phyloP scores from a whole-genome alignment of 2,888 invertebrate species.

The Melanchra persicariae region DNA sequence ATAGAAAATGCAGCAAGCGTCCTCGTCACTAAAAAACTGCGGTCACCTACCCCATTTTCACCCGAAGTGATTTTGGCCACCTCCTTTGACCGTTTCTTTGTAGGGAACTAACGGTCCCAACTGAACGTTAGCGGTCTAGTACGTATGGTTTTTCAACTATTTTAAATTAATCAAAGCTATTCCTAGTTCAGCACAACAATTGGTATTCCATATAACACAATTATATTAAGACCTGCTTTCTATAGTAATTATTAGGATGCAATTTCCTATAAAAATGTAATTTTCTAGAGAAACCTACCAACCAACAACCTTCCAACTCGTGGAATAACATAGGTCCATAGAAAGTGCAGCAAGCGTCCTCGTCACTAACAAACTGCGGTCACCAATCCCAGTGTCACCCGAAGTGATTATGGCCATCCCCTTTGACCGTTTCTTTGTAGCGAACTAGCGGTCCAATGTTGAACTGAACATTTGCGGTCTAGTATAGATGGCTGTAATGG shows the following conservation, averaged over 20 bases:
- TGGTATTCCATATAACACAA: no score
- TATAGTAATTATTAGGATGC: no score
- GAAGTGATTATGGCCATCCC: conserved; percentile 18
- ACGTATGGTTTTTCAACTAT: not conserved
- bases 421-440: conserved; percentile 15
- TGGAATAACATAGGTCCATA: not conserved
- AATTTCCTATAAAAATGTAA: no score
- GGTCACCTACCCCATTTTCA: conserved; percentile 6
- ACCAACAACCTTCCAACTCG: no score
- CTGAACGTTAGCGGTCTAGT: no score
- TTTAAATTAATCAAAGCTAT: not conserved
- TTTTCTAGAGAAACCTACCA: conserved; percentile 5
- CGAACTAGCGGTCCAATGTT: not conserved
- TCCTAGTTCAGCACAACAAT: no score
- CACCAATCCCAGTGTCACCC: conserved; percentile 18
- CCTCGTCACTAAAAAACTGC: conserved; percentile 11
- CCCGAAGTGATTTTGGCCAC: not conserved
- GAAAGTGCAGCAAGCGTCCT: conserved; percentile 10
- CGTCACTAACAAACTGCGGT: conserved; percentile 21
- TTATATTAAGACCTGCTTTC: no score
- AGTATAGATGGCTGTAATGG: not conserved
- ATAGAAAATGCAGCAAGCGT: no score
- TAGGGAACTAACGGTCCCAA: not conserved
- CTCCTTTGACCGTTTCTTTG: conserved; percentile 4
- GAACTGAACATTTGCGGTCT: not conserved